Conservation (phyloP, 2,888 invertebrate genomes). For the Hydroisotoma schaefferi region DNA sequence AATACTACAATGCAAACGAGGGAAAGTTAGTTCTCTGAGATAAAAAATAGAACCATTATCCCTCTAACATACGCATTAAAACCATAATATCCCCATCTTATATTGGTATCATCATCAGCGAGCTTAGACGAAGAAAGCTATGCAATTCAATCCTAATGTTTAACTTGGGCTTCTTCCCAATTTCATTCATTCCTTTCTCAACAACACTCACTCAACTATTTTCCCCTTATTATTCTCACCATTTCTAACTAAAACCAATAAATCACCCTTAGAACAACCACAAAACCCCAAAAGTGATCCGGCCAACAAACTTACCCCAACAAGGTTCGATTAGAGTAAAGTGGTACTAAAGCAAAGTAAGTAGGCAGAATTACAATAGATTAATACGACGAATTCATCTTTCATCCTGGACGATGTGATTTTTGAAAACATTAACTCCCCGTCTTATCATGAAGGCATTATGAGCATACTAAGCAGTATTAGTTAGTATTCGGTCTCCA, state of each 20-base stretch:
- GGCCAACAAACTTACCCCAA: not conserved
- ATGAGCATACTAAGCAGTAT: too few relatives aligned
- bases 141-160: conserved; percentile 8
- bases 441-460: not conserved
- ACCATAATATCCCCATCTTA: too few relatives aligned
- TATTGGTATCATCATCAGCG: conserved; percentile 4
- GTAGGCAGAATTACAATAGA: not conserved
- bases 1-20: not conserved
- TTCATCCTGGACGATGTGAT: not conserved
- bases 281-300: not conserved
- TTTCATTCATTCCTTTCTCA: conserved; percentile 5
- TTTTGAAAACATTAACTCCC: not conserved
- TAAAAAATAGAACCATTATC: too few relatives aligned
- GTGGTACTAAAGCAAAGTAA: not conserved
- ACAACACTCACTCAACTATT: conserved; percentile 9
- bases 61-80: not conserved
- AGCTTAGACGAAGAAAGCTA: conserved; percentile 6
- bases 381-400: not conserved
- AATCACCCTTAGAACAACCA: conserved; percentile 4
- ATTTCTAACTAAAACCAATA: not conserved
- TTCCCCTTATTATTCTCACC: conserved; percentile 10
- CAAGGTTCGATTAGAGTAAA: too few relatives aligned
- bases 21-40: too few relatives aligned
- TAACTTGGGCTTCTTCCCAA: not conserved
- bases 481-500: too few relatives aligned